phyloP scores from a whole-genome alignment of 2,888 invertebrate species.

The Polydrusus tereticollis region DNA sequence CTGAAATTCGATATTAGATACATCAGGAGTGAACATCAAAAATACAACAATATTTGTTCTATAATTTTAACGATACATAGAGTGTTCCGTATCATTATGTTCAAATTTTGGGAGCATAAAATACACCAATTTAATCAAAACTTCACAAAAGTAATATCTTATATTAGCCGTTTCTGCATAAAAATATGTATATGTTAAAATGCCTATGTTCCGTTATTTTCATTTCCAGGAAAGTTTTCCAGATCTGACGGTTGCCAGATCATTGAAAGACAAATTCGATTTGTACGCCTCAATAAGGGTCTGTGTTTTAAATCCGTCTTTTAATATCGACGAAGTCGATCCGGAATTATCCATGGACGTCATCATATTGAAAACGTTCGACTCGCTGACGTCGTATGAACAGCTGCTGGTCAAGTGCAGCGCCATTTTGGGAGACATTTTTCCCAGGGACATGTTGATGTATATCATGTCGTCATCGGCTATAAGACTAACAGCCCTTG shows the following conservation, averaged over 20 bases:
- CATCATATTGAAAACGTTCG: conserved; percentile 74
- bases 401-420: conserved; percentile 76
- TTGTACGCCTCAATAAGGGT: conserved; percentile 63
- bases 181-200: background rate
- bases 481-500: conserved; percentile 69
- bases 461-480: conserved; percentile 70
- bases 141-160: too few relatives aligned
- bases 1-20: too few relatives aligned
- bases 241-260: conserved; percentile 51
- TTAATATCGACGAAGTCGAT: conserved; percentile 69
- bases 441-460: conserved; percentile 73
- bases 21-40: too few relatives aligned
- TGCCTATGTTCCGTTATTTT: too few relatives aligned
- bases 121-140: too few relatives aligned
- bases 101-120: too few relatives aligned
- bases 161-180: background rate
- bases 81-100: too few relatives aligned
- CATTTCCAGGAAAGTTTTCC: conserved; percentile 55
- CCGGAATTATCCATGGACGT: conserved; percentile 73
- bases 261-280: conserved; percentile 50
- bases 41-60: too few relatives aligned
- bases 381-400: conserved; percentile 75
- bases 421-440: conserved; percentile 75
- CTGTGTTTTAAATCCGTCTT: conserved; percentile 68
- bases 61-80: too few relatives aligned